A percentile compares a stretch with the other conserved stretches of the same genome.
These are phyloP conservation scores for Podotricha telesiphe DNA, from an alignment of 2,888 invertebrate species.

Conservation along the genomic window DNA sequence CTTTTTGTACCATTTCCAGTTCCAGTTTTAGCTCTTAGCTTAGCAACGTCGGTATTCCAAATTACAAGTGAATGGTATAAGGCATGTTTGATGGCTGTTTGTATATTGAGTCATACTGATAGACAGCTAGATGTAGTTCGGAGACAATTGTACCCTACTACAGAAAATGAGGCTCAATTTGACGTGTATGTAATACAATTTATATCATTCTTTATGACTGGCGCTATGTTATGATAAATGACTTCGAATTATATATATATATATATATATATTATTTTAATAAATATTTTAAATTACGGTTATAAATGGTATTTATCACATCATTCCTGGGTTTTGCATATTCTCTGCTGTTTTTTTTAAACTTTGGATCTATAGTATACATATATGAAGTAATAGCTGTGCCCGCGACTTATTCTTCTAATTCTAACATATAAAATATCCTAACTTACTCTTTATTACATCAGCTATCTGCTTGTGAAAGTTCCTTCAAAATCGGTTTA, in stretches of 20 bases:
- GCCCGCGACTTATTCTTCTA: too few species aligned
- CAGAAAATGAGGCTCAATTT: constrained; percentile 16
- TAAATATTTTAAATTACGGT: background rate
- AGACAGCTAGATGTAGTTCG: constrained; percentile 32
- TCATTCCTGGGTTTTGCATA: too few species aligned
- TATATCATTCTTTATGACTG: constrained; percentile 14
- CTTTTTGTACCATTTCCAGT: constrained; percentile 11
- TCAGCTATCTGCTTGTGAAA: too few species aligned
- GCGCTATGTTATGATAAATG: background rate
- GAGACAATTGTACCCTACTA: constrained; percentile 25
- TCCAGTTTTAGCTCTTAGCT: constrained; percentile 2
- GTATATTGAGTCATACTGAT: constrained; percentile 42
- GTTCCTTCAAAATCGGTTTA: too few species aligned
- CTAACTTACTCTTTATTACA: too few species aligned
- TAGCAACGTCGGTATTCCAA: constrained; percentile 37
- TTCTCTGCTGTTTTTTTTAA: too few species aligned
- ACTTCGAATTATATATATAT: too few species aligned
- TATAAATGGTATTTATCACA: background rate
- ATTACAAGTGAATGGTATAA: constrained; percentile 42
- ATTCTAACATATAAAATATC: too few species aligned
- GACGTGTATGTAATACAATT: constrained; percentile 24
- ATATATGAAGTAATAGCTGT: too few species aligned
- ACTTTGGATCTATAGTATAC: too few species aligned
- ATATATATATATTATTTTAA: constrained; percentile 15
- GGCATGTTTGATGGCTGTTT: constrained; percentile 42